Evolutionary conservation across 2,888 invertebrate species (phyloP).

Genomic region (Brachylomia viminalis): DNA sequence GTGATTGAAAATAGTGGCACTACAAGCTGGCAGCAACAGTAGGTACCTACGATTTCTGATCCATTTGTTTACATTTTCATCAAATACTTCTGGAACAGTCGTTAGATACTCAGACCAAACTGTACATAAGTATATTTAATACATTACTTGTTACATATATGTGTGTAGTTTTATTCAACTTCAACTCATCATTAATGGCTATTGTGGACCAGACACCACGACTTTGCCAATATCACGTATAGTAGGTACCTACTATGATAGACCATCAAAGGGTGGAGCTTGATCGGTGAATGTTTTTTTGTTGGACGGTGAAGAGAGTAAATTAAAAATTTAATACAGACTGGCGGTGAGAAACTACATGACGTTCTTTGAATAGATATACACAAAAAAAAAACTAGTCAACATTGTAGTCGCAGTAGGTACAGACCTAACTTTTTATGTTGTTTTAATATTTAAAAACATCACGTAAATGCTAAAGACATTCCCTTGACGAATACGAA

Average conservation of each 20-base stretch:
- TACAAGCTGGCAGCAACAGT: not conserved
- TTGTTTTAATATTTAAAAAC: too few species aligned
- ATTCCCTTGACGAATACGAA: not conserved
- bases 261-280: not conserved
- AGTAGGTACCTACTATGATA: not conserved
- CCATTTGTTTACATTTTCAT: not conserved
- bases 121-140: slow-evolving; percentile 68
- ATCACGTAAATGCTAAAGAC: not conserved
- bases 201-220: not conserved
- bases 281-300: not conserved
- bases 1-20: not conserved
- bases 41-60: not conserved
- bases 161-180: slow-evolving; percentile 5
- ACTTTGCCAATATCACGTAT: not conserved
- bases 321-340: too few species aligned
- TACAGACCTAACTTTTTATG: not conserved
- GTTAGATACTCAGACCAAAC: slow-evolving; percentile 53
- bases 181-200: not conserved
- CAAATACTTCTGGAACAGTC: not conserved
- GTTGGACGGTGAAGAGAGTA: too few species aligned
- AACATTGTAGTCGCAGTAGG: not conserved
- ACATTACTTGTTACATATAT: slow-evolving; percentile 67
- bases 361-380: not conserved
- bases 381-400: not conserved
- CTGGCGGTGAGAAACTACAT: not conserved